Evolutionary conservation across 1,140 invertebrate genomes (phyloP).

Genomic region (Galendromus occidentalis): DNA sequence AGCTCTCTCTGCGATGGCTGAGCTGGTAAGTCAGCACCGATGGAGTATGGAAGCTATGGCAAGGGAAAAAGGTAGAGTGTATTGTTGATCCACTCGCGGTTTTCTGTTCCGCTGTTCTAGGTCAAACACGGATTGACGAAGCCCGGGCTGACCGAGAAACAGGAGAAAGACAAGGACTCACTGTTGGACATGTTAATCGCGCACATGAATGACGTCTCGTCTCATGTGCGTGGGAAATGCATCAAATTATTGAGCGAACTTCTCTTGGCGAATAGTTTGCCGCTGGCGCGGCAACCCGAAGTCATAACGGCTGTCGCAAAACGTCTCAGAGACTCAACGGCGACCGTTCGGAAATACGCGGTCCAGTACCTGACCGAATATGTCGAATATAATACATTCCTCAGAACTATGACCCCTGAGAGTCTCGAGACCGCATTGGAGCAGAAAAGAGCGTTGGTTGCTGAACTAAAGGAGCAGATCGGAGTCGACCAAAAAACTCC

Average conservation of each 20-base stretch:
- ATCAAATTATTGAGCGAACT: not conserved
- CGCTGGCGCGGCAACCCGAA: conserved; percentile 39
- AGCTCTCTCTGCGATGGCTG: not conserved
- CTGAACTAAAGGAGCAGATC: not conserved
- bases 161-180: not conserved
- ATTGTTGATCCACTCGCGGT: too few relatives aligned
- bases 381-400: conserved; percentile 55
- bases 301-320: conserved; percentile 42
- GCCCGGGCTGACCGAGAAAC: not conserved
- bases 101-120: not conserved
- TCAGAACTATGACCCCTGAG: conserved; percentile 40
- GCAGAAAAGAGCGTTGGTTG: conserved; percentile 19
- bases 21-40: not conserved
- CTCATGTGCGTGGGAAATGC: not conserved
- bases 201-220: not conserved
- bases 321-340: conserved; percentile 51
- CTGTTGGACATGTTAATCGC: not conserved
- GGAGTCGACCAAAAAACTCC: not conserved
- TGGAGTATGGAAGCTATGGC: too few relatives aligned
- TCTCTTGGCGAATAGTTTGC: conserved; percentile 28
- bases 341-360: conserved; percentile 51
- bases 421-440: conserved; percentile 35
- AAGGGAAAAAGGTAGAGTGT: too few relatives aligned
- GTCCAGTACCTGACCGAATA: conserved; percentile 49
- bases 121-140: not conserved